Evolutionary conservation across 2,113 vertebrate genomes (phyloP), one percentile per base, ranked within the genome.

Genomic region (Herpetotheres cachinnans): DNA sequence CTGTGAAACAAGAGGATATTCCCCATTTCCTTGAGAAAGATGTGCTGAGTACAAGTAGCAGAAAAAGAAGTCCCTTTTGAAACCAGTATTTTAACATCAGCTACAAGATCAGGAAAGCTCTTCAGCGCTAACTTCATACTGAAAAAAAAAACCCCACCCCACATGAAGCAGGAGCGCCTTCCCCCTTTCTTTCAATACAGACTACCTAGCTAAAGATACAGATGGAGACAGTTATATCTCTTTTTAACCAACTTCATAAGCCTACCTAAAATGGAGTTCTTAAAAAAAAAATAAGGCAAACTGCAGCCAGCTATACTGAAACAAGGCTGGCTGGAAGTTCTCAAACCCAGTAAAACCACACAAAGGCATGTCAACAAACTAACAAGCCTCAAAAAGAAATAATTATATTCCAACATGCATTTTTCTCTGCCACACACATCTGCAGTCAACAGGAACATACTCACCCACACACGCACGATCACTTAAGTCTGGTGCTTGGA

Each of bases 381-480:
- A 86, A 40, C 18, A 55, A 26, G 14, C 5, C 61, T 67, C 61
- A 10, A 6, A 56, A 56, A 84, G 14, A 29, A 62, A 7, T 17
- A 22, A 14, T 42, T 59, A 11, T 44, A 69, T 49, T 42, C 18
- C 38, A 84, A 10, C 12, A 13, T 1, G 32, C 11, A 3, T 66
- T 94, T 77, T 30, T 44, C 86, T 34, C 54, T 73, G 54, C 22
- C 59, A 44, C 59, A 24, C 12, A 4, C n/a, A 76, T 26, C 50
- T 46, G 55, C 67, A 73, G 58, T 40, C 55, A 82, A 56, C 44
- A 63, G 0, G 3, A 55, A 59, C n/a, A 67, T 8, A n/a, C 1
- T 66, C 24, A 79, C 3, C 18, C 11, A 0, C 13, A 16, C 1
- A 1, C 1, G 2, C 32, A 18, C 0, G 2, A 54, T 30, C 50